Evolutionary conservation across 2,888 invertebrate genomes (phyloP), one percentile per base, ranked within the genome.

Genomic region (Balanococcus diminutus): DNA sequence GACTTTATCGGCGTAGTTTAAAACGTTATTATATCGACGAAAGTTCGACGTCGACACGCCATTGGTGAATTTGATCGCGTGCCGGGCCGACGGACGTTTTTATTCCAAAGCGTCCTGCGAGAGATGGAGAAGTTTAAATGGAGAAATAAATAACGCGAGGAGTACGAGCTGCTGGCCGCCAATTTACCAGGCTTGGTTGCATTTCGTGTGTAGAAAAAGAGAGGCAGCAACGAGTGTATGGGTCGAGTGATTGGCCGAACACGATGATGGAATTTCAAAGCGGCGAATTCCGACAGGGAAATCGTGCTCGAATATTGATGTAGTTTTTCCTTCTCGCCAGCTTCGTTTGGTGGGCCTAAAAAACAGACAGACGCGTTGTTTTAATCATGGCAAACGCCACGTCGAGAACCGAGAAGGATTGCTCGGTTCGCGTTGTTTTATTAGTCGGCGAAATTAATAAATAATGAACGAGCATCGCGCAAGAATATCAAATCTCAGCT

Each of bases 1-100:
- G 67, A 22, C 19, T 56, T 56, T 56, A 56, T 56, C 56, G 56
- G 56, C 56, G 56, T n/a, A n/a, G 56, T 56, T 56, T 56, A 56
- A 56, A 56, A 56, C 22, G 56, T 56, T 56, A 56, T 56, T 56
- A 56, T 56, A 56, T 56, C 22, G 56, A 1, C 19, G 22, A 56
- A 56, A 56, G 56, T 56, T 56, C 22, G 56, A 56, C 56, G 56
- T n/a, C 22, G 56, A 19, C 11, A 14, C 9, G 14, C 42, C 22
- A 56, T 56, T 56, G 8, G 56, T n/a, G 11, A 56, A 56, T 56
- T 56, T 56, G 19, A 56, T 56, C 56, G 19, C 56, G 56, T 56
- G 56, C 8, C 22, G 22, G 56, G 36, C 56, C n/a, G n/a, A n/a
- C n/a, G n/a, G n/a, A n/a, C n/a, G n/a, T 56, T 56, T 51, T 56